Percentiles rank a stretch among this genome's conserved stretches.
phyloP scores from a whole-genome alignment of 2,888 invertebrate species.

The Ormyrus labotus region DNA sequence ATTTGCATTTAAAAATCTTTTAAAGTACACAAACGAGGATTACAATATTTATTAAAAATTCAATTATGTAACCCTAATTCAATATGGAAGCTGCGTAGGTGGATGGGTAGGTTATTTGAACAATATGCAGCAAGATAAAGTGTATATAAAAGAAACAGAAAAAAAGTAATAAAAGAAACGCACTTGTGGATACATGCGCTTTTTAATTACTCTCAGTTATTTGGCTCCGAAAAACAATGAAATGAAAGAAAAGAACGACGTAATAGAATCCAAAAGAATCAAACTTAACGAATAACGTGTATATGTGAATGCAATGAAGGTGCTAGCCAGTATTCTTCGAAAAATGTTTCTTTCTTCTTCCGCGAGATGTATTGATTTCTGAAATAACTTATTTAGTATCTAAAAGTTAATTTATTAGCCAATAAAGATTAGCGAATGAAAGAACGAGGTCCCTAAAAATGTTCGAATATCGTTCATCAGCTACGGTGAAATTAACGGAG shows the following conservation, averaged over 20 bases:
- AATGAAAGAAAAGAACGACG: slow-evolving; percentile 14
- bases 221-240: slow-evolving; percentile 30
- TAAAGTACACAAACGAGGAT: background rate
- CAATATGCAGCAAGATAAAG: slow-evolving; percentile 56
- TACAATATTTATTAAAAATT: slow-evolving; percentile 36
- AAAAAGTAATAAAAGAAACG: slow-evolving; percentile 54
- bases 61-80: no score
- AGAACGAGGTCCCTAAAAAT: no score
- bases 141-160: slow-evolving; percentile 53
- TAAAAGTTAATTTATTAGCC: no score
- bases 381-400: no score
- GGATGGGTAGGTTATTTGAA: slow-evolving; percentile 49
- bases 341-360: no score
- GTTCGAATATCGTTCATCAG: no score
- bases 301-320: no score
- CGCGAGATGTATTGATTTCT: no score
- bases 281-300: slow-evolving; percentile 39
- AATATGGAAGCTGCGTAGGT: background rate
- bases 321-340: no score
- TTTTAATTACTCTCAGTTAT: slow-evolving; percentile 57
- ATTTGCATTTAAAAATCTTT: background rate
- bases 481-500: no score
- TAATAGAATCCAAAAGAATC: slow-evolving; percentile 37
- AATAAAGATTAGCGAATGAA: no score
- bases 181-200: slow-evolving; percentile 58